A percentile compares a stretch with the other conserved stretches of the same genome.
Conservation (phyloP, 2,797 vertebrate species). For the Lerista edwardsae region DNA sequence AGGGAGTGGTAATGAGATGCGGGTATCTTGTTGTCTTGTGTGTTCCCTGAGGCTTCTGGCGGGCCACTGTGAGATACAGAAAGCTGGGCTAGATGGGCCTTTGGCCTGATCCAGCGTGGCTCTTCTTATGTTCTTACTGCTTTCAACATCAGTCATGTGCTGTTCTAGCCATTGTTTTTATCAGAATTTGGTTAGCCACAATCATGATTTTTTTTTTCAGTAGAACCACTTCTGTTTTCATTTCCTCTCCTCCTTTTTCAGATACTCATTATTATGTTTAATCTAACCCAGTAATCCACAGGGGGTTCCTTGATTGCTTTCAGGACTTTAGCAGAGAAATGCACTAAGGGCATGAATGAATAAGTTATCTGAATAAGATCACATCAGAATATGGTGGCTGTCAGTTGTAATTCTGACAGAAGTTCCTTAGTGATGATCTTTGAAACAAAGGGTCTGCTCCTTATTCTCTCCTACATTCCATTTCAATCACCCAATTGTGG, state of each 20-base stretch:
- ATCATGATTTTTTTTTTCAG: neutral
- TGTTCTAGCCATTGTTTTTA: neutral
- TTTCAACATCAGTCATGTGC: no score
- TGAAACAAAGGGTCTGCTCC: neutral
- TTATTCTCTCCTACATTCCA: slow-evolving; percentile 8
- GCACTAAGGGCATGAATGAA: slow-evolving; percentile 36
- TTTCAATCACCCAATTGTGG: neutral
- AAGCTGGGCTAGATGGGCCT: no score
- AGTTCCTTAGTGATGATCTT: neutral
- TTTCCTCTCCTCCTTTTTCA: slow-evolving; percentile 7
- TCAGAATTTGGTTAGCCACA: slow-evolving; percentile 27
- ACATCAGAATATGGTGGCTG: neutral
- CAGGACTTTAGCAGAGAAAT: slow-evolving; percentile 35
- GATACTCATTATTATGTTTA: slow-evolving; percentile 40
- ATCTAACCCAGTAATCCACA: slow-evolving; percentile 2
- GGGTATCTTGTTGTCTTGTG: no score
- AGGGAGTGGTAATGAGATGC: no score
- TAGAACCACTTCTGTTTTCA: neutral
- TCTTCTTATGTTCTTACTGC: no score
- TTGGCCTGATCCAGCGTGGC: no score
- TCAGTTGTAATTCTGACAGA: slow-evolving; percentile 40
- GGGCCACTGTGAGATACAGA: no score
- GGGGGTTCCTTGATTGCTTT: slow-evolving; percentile 28
- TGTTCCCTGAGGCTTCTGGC: no score
- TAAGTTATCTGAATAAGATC: slow-evolving; percentile 43